Percentiles rank a stretch among this genome's conserved stretches.
Evolutionary conservation across 2,888 invertebrate species (phyloP).

Genomic region (Caradrina kadenii): DNA sequence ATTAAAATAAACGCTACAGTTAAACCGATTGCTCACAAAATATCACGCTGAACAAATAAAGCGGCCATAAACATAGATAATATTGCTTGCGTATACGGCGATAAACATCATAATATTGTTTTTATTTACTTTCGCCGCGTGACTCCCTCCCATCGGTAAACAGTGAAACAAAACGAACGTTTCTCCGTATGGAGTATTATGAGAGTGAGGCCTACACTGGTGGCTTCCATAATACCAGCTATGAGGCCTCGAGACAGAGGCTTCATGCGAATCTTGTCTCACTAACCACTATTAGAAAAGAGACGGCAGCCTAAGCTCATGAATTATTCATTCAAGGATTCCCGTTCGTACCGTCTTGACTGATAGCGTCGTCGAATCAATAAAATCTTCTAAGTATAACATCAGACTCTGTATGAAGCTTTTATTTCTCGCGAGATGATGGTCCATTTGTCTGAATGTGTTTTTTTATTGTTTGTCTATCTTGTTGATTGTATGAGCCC

Average conservation of each 20-base stretch:
- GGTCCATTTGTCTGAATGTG: conserved; percentile 58
- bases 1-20: conserved; percentile 56
- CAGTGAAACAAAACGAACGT: conserved; percentile 60
- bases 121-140: conserved; percentile 67
- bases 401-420: conserved; percentile 66
- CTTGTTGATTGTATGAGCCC: conserved; percentile 33
- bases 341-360: conserved; percentile 74
- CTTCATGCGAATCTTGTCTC: conserved; percentile 70
- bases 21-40: conserved; percentile 58
- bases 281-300: conserved; percentile 76
- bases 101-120: conserved; percentile 68
- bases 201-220: conserved; percentile 26
- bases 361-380: conserved; percentile 76
- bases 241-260: conserved; percentile 55
- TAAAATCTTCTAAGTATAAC: conserved; percentile 72
- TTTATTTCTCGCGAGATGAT: conserved; percentile 64
- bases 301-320: conserved; percentile 70
- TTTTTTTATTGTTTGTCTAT: conserved; percentile 55
- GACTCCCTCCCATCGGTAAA: conserved; percentile 59
- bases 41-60: conserved; percentile 58
- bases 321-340: conserved; percentile 77
- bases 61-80: conserved; percentile 59
- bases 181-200: conserved; percentile 40
- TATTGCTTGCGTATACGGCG: conserved; percentile 54
- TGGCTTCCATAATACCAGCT: conserved; percentile 63